Evolutionary conservation across 1,140 invertebrate species (phyloP), one percentile per base, ranked within the genome.

Genomic region (Maconellicoccus hirsutus): DNA sequence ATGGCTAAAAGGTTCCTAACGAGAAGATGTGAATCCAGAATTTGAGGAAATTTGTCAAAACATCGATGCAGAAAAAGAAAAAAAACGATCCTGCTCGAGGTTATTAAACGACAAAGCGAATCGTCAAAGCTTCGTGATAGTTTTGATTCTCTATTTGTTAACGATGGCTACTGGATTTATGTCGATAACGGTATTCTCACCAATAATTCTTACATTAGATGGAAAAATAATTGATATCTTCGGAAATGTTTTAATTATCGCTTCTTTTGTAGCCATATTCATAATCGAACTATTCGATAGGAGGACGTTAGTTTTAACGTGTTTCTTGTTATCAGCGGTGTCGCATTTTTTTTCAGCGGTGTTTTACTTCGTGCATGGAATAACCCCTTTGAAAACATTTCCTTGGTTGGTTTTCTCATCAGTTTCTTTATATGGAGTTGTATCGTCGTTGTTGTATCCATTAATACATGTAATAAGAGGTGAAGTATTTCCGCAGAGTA

Each of bases 401-500:
- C 82, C 82, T 0, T 80, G 81, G 74, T 66, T 86, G 25, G 81
- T 85, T n/a, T 78, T 85, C 6, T 71, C 79, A 3, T 84, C 84
- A 1, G 79, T 87, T 0, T 78, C 85, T 19, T 77, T 81, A 7
- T 87, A 86, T 73, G 84, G 84, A 22, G 76, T 85, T 0, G 76
- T 85, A 14, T 84, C 84, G 69, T 80, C 83, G 0, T 75, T 84
- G 0, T 75, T 86, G 25, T 85, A 83, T 16, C 85, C 85, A 27
- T 73, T 87, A 16, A 78, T 85, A 0, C 86, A 85, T 70, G 82
- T 86, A 74, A 80, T 86, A 78, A 80, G 86, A 69, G 84, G 84
- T 0, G 85, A 87, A 77, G 72, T 87, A 8, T 86, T 86, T 74
- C 82, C 86, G 0, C 84, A 84, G 0, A 84, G 85, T 73, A 81